A percentile compares a stretch with the other conserved stretches of the same genome.
phyloP scores from a whole-genome alignment of 2,888 invertebrate species.

The Hirtodrosophila alboralis region DNA sequence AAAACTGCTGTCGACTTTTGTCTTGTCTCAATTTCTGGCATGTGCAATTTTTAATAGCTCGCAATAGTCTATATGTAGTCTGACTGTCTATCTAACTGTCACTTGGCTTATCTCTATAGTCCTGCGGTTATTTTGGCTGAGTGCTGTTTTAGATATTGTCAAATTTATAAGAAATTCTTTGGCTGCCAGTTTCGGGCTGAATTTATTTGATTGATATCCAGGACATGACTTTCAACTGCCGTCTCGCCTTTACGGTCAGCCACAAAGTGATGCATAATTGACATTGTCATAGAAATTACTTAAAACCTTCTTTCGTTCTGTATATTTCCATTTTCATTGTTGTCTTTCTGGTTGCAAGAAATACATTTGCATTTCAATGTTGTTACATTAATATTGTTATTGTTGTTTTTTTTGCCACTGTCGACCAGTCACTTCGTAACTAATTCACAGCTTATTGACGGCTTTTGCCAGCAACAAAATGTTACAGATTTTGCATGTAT shows the following conservation, averaged over 20 bases:
- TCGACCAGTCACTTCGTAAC: constrained; percentile 37
- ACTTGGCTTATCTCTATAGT: constrained; percentile 46
- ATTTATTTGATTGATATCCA: constrained; percentile 24
- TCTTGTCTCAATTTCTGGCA: constrained; percentile 72
- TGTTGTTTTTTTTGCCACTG: neutral
- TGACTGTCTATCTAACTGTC: constrained; percentile 16
- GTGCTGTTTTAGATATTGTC: constrained; percentile 19
- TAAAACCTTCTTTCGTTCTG: constrained; percentile 25
- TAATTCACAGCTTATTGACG: constrained; percentile 58
- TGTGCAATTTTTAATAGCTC: constrained; percentile 72
- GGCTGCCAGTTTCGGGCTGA: constrained; percentile 4
- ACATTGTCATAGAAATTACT: constrained; percentile 49
- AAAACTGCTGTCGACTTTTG: constrained; percentile 62
- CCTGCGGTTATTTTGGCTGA: constrained; percentile 47
- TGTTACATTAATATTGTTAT: constrained; percentile 5
- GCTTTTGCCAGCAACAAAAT: constrained; percentile 35
- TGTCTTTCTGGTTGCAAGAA: neutral
- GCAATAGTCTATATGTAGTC: constrained; percentile 23
- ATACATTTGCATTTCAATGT: constrained; percentile 10
- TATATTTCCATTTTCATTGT: constrained; percentile 21
- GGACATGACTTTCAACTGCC: neutral
- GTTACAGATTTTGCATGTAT: constrained; percentile 28
- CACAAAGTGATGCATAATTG: constrained; percentile 58
- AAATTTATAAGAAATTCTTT: constrained; percentile 38
- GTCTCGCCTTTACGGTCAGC: neutral